phyloP scores from a whole-genome alignment of 2,113 vertebrate genomes.

The Heterochromis multidens region DNA sequence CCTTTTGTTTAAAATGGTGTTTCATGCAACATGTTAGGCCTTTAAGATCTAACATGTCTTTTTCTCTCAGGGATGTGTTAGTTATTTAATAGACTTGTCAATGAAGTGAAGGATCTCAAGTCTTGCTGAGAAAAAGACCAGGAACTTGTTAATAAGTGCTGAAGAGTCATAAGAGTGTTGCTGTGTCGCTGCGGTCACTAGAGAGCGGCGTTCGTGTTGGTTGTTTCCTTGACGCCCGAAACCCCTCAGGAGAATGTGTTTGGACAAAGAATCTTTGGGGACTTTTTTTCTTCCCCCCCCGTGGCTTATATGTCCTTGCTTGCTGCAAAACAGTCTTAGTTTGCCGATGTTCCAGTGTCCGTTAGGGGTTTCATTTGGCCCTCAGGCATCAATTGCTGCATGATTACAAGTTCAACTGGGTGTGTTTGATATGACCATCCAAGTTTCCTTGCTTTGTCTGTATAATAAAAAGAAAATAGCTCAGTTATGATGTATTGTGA shows the following conservation, averaged over 20 bases:
- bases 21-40: not conserved
- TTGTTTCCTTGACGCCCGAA: slow-evolving; percentile 72
- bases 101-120: slow-evolving; percentile 39
- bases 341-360: not conserved
- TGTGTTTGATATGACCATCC: not conserved
- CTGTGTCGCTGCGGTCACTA: slow-evolving; percentile 33
- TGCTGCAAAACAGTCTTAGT: slow-evolving; percentile 41
- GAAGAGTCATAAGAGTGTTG: slow-evolving; percentile 19
- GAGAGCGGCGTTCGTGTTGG: slow-evolving; percentile 49
- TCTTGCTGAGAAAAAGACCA: slow-evolving; percentile 43
- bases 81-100: slow-evolving; percentile 41
- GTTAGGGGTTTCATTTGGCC: not conserved
- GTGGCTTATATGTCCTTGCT: slow-evolving; percentile 10
- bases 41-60: not conserved
- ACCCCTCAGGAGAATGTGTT: slow-evolving; percentile 67
- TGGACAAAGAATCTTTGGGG: slow-evolving; percentile 51
- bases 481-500: not conserved
- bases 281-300: slow-evolving; percentile 9
- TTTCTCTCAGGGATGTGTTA: not conserved
- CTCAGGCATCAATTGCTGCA: not conserved
- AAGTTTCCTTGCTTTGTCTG: not conserved
- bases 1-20: not conserved
- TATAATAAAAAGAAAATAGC: not conserved
- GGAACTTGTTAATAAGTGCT: slow-evolving; percentile 32
- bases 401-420: not conserved